Base-by-base conservation (phyloP, 2,888 invertebrate species). In the Drosophila vallismaia region DNA sequence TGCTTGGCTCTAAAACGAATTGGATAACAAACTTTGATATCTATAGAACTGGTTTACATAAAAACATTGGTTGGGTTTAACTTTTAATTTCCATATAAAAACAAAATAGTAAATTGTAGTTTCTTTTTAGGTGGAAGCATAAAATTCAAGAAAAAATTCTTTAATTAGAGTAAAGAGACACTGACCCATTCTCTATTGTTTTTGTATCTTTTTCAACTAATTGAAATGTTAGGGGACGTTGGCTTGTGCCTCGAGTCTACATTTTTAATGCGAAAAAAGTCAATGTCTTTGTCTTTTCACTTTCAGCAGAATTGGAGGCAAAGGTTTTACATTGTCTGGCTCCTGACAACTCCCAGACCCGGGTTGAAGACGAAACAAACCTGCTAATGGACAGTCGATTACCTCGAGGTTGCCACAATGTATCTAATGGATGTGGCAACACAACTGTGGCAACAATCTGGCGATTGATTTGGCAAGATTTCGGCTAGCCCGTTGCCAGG, bases 391-490 rank as follows among this genome's bases (percentile, higher is more conserved):
- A 28, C 56, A 19, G 38, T 14, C 14, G 68, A 67, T 73, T 79
- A 75, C 73, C 78, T 57, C 53, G 77, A 56, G 54, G 77, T 77
- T 71, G 71, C 68, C 72, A 72, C 71, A 67, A 53, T 63, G 69
- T 79, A 33, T 58, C 77, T 75, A 71, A 76, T 71, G 40, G 69
- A 76, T 81, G 77, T 72, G 80, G 83, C 83, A 81, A 79, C 62
- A 40, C 24, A 26, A 46, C 66, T 77, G 66, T 57, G 62, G 62
- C 50, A 60, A 52, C 66, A 31, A 36, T 56, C 49, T 50, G 53
- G 33, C 60, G 33, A 75, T 70, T 62, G 72, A 71, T 78, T 76
- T 81, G 76, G 79, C 78, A 84, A 75, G 72, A 74, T 66, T 74
- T 79, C 42, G 66, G 45, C 63, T 44, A 31, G 50, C 28, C 33